Percentiles rank a stretch among this genome's conserved stretches.
Evolutionary conservation across 2,888 invertebrate species (phyloP).

Genomic region (Himalopsyche kuldschensis): DNA sequence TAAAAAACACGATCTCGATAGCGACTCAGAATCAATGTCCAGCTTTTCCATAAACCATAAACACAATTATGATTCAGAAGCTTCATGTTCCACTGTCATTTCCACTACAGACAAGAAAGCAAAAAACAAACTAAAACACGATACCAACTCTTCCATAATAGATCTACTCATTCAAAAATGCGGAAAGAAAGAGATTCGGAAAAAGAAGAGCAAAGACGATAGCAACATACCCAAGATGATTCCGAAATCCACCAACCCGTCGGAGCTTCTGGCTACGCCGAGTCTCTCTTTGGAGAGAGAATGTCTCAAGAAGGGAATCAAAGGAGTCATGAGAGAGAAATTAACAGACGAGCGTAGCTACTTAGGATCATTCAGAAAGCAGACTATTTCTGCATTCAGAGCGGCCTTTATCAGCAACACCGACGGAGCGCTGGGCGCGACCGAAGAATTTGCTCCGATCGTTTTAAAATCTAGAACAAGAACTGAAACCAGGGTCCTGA

Average conservation of each 20-base stretch:
- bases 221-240: constrained; percentile 60
- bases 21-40: constrained; percentile 69
- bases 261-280: constrained; percentile 68
- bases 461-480: constrained; percentile 74
- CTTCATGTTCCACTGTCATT: constrained; percentile 67
- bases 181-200: constrained; percentile 61
- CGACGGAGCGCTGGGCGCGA: constrained; percentile 59
- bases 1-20: constrained; percentile 57
- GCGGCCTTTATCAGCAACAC: constrained; percentile 68
- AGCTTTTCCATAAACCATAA: constrained; percentile 62
- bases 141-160: constrained; percentile 62
- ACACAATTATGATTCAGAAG: constrained; percentile 68
- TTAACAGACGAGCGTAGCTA: constrained; percentile 63
- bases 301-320: constrained; percentile 48
- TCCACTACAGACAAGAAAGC: constrained; percentile 58
- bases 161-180: constrained; percentile 70
- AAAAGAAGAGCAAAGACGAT: constrained; percentile 59
- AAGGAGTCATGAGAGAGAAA: constrained; percentile 54
- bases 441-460: constrained; percentile 68
- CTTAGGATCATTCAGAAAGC: constrained; percentile 67
- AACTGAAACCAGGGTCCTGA: constrained; percentile 71
- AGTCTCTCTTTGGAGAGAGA: constrained; percentile 57
- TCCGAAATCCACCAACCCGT: constrained; percentile 58
- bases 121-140: constrained; percentile 43
- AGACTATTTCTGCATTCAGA: constrained; percentile 68